Evolutionary conservation across 2,113 vertebrate species (phyloP), one percentile per base, ranked within the genome.

Genomic region (Limnothrissa miodon): DNA sequence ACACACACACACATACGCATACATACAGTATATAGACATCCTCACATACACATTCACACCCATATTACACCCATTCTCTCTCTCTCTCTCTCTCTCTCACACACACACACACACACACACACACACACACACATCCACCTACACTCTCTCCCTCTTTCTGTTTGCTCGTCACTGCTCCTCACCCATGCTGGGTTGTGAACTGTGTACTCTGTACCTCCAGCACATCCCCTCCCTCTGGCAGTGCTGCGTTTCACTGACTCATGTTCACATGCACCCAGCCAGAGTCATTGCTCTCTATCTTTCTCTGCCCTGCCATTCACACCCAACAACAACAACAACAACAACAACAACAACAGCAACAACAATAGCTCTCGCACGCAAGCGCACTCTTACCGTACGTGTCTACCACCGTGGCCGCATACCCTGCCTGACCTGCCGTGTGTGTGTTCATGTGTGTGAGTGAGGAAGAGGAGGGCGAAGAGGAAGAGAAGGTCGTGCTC

Each of bases 401-500:
- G 11, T 39, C 66, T 36, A 74, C 66, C 29, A 74, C 66, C 66
- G 29, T 74, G 66, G 29, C 36, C 29, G 42, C 79, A 80, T 59
- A 87, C 85, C 23, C 78, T 82, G 56, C 39, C 36, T 78, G 88
- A 85, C 87, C 86, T 87, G 62, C 23, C 29, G 39, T 82, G 85
- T 78, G 45, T 56, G 78, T 42, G 51, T 4, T 29, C 11, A 44
- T 78, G 45, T 19, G 45, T n/a, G 66, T 29, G 59, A 29, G 81
- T 1, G 56, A 29, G 42, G 45, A 25, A 8, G 59, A 56, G 53
- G 23, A n/a, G 6, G 53, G 23, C 17, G 23, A 23, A 56, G 53
- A 59, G 56, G n/a, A 25, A 59, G 56, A 59, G 56, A 21, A 48
- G 10, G 46, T 48, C 11, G 46, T 17, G 46, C 46, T 48, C 33